Evolutionary conservation across 2,797 vertebrate species (phyloP).

Genomic region (Schizopygopsis pylzovi): DNA sequence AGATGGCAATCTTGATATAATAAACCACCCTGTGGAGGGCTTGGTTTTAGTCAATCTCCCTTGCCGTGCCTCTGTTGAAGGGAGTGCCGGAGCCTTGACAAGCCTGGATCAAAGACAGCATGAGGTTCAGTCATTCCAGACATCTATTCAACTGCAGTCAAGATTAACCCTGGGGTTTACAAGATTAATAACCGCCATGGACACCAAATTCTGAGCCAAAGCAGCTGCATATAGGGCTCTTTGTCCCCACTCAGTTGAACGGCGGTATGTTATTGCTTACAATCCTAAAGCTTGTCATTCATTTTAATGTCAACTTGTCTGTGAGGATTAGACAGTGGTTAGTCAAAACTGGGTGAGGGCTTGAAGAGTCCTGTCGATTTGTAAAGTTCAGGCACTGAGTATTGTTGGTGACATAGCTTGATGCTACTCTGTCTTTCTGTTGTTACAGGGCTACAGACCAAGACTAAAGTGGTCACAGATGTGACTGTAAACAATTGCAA

Average conservation of each 20-base stretch:
- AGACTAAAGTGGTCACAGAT: neutral
- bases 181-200: conserved; percentile 68
- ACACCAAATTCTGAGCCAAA: conserved; percentile 50
- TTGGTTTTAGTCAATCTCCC: conserved; percentile 45
- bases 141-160: conserved; percentile 64
- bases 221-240: conserved; percentile 51
- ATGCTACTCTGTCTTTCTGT: neutral
- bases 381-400: conserved; percentile 9
- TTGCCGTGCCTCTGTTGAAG: conserved; percentile 42
- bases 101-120: conserved; percentile 51
- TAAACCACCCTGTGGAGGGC: conserved; percentile 48
- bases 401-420: neutral
- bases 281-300: conserved; percentile 46
- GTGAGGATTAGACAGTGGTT: conserved; percentile 40
- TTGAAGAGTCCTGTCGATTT: conserved; percentile 31
- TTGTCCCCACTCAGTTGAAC: conserved; percentile 39
- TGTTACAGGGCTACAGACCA: no score
- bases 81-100: conserved; percentile 38
- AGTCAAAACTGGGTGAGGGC: conserved; percentile 24
- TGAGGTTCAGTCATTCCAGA: conserved; percentile 67
- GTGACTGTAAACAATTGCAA: neutral
- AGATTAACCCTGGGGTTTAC: conserved; percentile 72
- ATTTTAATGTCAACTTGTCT: conserved; percentile 44
- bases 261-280: conserved; percentile 31
- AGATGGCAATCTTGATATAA: conserved; percentile 44